phyloP scores from a whole-genome alignment of 35 echinoderm and acorn worm species.

The Lytechinus variegatus region DNA sequence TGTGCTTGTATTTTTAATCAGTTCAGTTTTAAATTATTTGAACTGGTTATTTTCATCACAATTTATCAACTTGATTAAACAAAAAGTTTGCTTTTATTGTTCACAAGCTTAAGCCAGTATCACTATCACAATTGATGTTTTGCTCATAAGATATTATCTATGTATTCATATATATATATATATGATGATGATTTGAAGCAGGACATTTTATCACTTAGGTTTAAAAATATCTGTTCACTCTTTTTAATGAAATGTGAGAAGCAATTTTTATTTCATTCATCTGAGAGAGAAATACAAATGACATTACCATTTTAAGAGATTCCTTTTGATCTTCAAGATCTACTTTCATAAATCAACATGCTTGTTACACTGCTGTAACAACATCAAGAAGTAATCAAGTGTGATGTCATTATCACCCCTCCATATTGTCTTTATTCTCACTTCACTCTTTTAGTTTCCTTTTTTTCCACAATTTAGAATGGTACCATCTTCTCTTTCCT shows the following conservation, averaged over 20 bases:
- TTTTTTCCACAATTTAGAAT: not conserved
- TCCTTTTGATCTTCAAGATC: not conserved
- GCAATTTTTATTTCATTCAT: not conserved
- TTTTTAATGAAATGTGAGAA: not conserved
- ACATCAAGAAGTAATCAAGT: not conserved
- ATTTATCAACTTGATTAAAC: not conserved
- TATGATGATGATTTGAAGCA: not conserved
- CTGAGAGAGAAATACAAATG: not conserved
- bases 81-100: not conserved
- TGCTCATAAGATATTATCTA: not conserved
- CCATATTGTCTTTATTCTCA: not conserved
- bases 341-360: not conserved
- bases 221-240: not conserved
- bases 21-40: not conserved
- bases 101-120: slow-evolving; percentile 3
- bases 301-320: not conserved
- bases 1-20: not conserved
- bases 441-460: not conserved
- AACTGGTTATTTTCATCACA: not conserved
- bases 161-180: not conserved
- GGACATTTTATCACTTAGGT: not conserved
- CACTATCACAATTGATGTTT: not conserved
- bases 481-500: not conserved
- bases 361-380: slow-evolving; percentile 17
- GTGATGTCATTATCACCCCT: not conserved